A percentile compares a stretch with the other conserved stretches of the same genome.
Conservation (phyloP, 1,140 invertebrate genomes). For the Bombyx mandarina region DNA sequence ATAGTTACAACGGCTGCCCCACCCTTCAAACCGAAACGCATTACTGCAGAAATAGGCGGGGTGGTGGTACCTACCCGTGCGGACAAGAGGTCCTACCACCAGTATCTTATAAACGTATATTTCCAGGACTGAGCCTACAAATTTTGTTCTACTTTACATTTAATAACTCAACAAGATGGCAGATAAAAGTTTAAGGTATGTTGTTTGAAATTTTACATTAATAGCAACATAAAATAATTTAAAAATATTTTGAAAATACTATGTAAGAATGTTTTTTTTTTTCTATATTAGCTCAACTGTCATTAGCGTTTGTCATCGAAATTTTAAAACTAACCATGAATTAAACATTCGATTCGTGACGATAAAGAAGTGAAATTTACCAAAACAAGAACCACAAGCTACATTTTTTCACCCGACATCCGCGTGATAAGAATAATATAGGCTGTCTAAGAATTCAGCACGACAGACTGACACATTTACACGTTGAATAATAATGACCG, state of each 20-base stretch:
- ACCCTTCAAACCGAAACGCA: too few species aligned
- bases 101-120: too few species aligned
- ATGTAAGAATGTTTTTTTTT: neutral
- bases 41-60: too few species aligned
- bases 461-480: conserved; percentile 42
- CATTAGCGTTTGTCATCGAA: too few species aligned
- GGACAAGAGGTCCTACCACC: too few species aligned
- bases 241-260: neutral
- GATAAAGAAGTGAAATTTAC: neutral
- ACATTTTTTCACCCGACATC: conserved; percentile 31
- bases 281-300: neutral
- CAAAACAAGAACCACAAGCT: neutral
- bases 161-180: too few species aligned
- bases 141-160: too few species aligned
- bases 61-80: too few species aligned
- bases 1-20: too few species aligned
- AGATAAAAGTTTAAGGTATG: neutral
- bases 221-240: neutral
- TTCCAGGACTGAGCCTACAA: too few species aligned
- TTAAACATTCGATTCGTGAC: neutral
- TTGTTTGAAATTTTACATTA: neutral
- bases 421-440: conserved; percentile 33
- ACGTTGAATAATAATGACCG: conserved; percentile 58
- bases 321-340: too few species aligned
- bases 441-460: conserved; percentile 40